Base-by-base conservation (phyloP, 2,797 vertebrate genomes). In the Liasis olivaceus region DNA sequence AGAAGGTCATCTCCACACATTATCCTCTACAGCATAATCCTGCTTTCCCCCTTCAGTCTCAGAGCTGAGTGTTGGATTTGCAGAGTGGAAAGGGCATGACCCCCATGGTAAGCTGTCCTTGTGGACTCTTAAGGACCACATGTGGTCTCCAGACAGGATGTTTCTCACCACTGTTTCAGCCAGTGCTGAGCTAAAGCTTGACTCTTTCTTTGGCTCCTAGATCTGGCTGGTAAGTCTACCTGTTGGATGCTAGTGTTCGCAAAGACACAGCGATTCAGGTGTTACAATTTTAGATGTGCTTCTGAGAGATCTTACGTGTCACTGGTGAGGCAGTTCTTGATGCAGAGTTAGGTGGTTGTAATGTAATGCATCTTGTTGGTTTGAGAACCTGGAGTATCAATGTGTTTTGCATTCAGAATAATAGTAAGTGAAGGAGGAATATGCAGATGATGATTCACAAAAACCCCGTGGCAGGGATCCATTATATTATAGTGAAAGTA, bases 401-500 rank as follows among this genome's bases (percentile, higher is more conserved):
- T 13, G 24, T 22, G 26, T 81, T 69, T 92, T 94, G 90, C 89
- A 88, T 95, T 95, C 96, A 88, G 95, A 95, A 92, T 51, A 81
- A 77, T 31, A 95, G 63, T 93, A 91, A 94, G 94, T 94, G 90
- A 91, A 95, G 95, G 92, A 93, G 88, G 91, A 94, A 94, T 87
- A 51, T 93, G 85, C 91, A 72, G 90, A 63, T 92, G 95, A 89
- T 66, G 54, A 47, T 89, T 93, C 90, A 94, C 92, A 81, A 97
- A 94, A 95, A 42, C 17, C 11, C 11, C 51, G 1, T 42, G 15
- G 20, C 59, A 96, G 95, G 63, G 59, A 92, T 95, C 72, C 87
- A 93, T 94, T 95, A 96, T 93, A 96, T 89, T 36, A 85, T 96
- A 96, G 95, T 93, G 26, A 95, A 66, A 31, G 93, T 95, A 47